Evolutionary conservation across 2,888 invertebrate genomes (phyloP), one percentile per base, ranked within the genome.

Genomic region (Oxystoma pomonae): DNA sequence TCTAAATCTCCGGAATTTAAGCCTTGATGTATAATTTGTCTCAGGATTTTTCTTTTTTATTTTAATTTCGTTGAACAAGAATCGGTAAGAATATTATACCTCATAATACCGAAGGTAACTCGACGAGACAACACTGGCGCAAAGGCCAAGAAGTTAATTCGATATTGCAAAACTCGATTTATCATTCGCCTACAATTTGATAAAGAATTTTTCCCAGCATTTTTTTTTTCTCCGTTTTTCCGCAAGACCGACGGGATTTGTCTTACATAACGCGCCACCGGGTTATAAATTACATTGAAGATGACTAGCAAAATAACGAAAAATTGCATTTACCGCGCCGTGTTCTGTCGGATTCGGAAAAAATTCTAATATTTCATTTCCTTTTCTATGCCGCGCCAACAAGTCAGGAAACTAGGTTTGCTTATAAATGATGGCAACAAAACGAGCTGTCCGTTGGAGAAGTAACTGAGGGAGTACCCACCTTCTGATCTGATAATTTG

Each of bases 301-400:
- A 62, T 67, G 65, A 67, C 65, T 67, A 65, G 65, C 67, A 65
- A 64, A 61, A 62, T 65, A 59, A 57, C 49, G 58, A 67, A 67
- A 65, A 67, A 65, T 67, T 67, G 57, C 65, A 67, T 67, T 65
- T 63, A 58, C 55, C 57, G n/a, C 3, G 35, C n/a, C n/a, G 35
- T 35, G 35, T 12, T 35, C 35, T 35, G 35, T 35, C 35, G 35
- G 35, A 35, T 35, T 12, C 35, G 12, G 35, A 35, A 12, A 35
- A 35, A 35, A 7, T 35, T 35, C 12, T 35, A 35, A 35, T 35
- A 35, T 35, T 35, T 35, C 35, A 35, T 35, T 35, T 35, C 12
- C 35, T 35, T 35, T 35, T 35, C 12, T 35, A 35, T 35, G 12
- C n/a, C n/a, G n/a, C n/a, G n/a, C n/a, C n/a, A n/a, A n/a, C n/a